Base-by-base conservation (phyloP, 2,797 vertebrate species). In the Steatocranus sp. region DNA sequence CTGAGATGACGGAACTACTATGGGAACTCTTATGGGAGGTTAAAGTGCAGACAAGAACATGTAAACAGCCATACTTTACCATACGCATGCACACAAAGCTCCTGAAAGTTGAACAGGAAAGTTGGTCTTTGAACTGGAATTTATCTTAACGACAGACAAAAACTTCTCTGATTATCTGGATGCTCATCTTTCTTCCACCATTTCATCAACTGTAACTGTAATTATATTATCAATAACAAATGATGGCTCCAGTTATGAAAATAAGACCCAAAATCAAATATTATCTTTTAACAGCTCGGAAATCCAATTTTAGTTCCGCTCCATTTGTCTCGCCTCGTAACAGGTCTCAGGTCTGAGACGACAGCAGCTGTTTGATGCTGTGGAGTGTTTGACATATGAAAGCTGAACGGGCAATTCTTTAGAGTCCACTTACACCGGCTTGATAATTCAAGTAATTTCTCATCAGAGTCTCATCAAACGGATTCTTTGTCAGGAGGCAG, bases 341-440 rank as follows among this genome's bases (percentile, higher is more conserved):
- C 63, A 43, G 12, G 20, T 41, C 61, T 66, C 61, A 25, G 61
- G 20, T 25, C 68, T 73, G 68, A 48, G 68, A 73, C 5, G 10
- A 48, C 41, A 48, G 41, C 9, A 73, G 68, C 68, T 73, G 41
- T 48, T 73, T 70, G 17, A 48, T 8, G 17, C 15, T 48, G 38
- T 43, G 23, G 3, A 68, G 38, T 43, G 63, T 17, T 43, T 27
- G 38, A 43, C 63, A 46, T 25, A 46, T 46, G 41, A 70, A 46
- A 70, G 85, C 50, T 51, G 80, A 91, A 87, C 20, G 50, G 30
- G 78, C 79, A 76, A 53, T 83, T 83, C 81, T 82, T 90, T 75
- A 87, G 81, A 85, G 82, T 73, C 78, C 80, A 82, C 75, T 86
- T 81, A 73, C 76, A 30, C 23, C 10, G 1, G 23, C 66, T 73